Evolutionary conservation across 1,140 invertebrate species (phyloP).

Genomic region (Hypothenemus hampei): DNA sequence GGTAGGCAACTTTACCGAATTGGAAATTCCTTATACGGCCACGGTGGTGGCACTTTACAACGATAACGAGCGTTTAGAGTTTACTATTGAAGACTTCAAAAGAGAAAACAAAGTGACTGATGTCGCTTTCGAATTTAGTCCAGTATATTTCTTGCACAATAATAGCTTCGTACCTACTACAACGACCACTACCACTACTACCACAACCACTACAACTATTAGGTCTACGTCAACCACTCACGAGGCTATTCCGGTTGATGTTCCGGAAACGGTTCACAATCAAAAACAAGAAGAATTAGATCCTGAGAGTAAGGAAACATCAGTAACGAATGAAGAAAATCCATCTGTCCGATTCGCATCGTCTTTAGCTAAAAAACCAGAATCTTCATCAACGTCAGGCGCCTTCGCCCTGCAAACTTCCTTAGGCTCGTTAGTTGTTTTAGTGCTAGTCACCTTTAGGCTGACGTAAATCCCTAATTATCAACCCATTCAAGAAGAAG

Average conservation of each 20-base stretch:
- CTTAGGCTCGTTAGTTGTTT: no score
- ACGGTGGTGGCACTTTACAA: constrained; percentile 65
- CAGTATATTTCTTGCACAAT: constrained; percentile 69
- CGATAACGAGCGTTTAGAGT: constrained; percentile 50
- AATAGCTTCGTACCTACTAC: constrained; percentile 71
- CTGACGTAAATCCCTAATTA: no score
- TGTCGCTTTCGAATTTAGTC: constrained; percentile 61
- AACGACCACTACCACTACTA: constrained; percentile 65
- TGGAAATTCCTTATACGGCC: constrained; percentile 66
- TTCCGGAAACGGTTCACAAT: constrained; percentile 14
- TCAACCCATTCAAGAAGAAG: no score
- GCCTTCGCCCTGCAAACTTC: no score
- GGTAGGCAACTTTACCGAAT: constrained; percentile 62
- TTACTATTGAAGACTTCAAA: constrained; percentile 53
- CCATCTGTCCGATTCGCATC: constrained; percentile 24
- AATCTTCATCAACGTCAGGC: constrained; percentile 2
- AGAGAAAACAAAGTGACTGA: constrained; percentile 62
- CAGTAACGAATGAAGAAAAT: constrained; percentile 36
- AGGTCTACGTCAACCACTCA: constrained; percentile 53
- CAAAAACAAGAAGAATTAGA: constrained; percentile 16
- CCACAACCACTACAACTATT: constrained; percentile 59
- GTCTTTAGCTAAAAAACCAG: constrained; percentile 34
- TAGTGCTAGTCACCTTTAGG: no score
- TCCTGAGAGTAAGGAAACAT: constrained; percentile 26
- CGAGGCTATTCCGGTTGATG: constrained; percentile 36